Evolutionary conservation across 92 coral and sea anemone genomes (phyloP).

Genomic region (Paramuricea clavata): DNA sequence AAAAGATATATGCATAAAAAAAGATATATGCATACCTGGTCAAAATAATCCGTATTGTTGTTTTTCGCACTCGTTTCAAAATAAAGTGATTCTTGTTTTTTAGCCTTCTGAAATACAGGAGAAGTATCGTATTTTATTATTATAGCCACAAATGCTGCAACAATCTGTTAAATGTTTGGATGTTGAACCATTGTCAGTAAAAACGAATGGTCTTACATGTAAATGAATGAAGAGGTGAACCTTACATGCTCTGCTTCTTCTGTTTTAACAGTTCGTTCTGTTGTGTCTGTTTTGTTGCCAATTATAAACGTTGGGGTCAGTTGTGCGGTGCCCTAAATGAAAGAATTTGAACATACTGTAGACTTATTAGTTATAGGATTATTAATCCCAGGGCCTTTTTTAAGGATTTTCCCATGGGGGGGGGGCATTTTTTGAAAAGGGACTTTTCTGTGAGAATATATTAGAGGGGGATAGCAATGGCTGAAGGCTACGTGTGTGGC

Average conservation of each 20-base stretch:
- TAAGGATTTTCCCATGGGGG: too few species aligned
- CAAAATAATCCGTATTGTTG: slow-evolving; percentile 33
- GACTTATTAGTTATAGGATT: too few species aligned
- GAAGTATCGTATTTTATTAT: background rate
- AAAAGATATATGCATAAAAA: too few species aligned
- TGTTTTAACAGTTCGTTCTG: slow-evolving; percentile 30
- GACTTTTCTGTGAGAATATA: too few species aligned
- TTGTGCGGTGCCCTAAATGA: slow-evolving; percentile 9
- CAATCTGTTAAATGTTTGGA: too few species aligned
- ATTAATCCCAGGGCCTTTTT: too few species aligned
- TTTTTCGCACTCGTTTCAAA: slow-evolving; percentile 56
- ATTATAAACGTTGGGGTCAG: slow-evolving; percentile 33
- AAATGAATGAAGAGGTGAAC: background rate
- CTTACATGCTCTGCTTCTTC: slow-evolving; percentile 60
- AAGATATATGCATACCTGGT: slow-evolving; percentile 1
- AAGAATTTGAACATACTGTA: background rate
- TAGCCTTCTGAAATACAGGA: slow-evolving; percentile 19
- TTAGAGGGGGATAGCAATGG: too few species aligned
- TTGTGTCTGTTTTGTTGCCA: slow-evolving; percentile 60
- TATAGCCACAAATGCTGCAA: too few species aligned
- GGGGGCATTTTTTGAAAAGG: too few species aligned
- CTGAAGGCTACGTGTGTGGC: too few species aligned
- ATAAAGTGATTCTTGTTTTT: slow-evolving; percentile 31
- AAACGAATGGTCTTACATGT: too few species aligned
- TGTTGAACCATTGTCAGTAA: too few species aligned